Evolutionary conservation across 2,797 vertebrate species (phyloP).

Genomic region (Macropodus opercularis): DNA sequence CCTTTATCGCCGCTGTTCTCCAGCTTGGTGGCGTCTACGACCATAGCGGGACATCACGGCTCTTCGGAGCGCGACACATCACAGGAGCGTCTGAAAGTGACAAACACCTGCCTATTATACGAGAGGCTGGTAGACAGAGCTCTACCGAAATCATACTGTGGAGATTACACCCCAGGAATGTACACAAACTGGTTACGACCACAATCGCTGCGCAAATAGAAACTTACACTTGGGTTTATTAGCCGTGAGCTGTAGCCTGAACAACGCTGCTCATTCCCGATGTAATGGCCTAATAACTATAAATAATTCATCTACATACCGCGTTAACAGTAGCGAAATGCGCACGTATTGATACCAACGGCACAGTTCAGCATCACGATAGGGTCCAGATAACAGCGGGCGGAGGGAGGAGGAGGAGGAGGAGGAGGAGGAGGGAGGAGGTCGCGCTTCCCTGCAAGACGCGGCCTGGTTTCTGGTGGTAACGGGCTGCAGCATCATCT

Average conservation of each 20-base stretch:
- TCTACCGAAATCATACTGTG: background rate
- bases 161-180: too few species aligned
- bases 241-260: background rate
- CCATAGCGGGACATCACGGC: conserved; percentile 24
- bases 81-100: conserved; percentile 33
- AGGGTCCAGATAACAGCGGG: background rate
- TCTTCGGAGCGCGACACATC: conserved; percentile 9
- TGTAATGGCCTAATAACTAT: too few species aligned
- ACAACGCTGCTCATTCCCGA: too few species aligned
- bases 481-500: conserved; percentile 58
- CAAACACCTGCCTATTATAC: background rate
- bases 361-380: too few species aligned
- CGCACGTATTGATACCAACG: accelerated
- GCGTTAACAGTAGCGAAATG: background rate
- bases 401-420: too few species aligned
- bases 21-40: conserved; percentile 60
- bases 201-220: too few species aligned
- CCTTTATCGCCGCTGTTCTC: conserved; percentile 44
- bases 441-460: conserved; percentile 2
- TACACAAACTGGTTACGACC: too few species aligned
- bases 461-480: background rate
- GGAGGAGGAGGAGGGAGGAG: background rate
- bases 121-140: too few species aligned
- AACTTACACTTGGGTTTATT: too few species aligned
- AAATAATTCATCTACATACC: conserved; percentile 55